phyloP scores from a whole-genome alignment of 2,888 invertebrate genomes.

The Dasysyrphus albostriatus region DNA sequence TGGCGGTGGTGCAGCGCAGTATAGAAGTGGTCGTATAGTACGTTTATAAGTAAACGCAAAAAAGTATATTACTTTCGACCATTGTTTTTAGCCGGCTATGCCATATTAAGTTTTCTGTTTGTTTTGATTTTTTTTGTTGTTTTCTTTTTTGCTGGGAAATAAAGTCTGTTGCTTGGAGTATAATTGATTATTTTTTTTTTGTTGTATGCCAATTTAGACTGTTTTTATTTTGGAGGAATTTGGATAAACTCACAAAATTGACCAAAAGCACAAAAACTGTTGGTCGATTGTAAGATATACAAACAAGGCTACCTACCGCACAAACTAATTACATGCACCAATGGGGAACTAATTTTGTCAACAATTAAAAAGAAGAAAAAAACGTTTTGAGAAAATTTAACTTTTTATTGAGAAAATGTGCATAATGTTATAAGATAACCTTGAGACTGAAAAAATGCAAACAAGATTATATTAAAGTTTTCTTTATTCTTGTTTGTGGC shows the following conservation, averaged over 20 bases:
- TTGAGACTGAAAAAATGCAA: not conserved
- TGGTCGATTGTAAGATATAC: constrained; percentile 24
- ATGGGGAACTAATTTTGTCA: constrained; percentile 39
- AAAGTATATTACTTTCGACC: constrained; percentile 24
- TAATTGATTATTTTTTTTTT: constrained; percentile 49
- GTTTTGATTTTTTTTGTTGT: not conserved
- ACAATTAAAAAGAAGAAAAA: constrained; percentile 7
- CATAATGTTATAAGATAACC: not conserved
- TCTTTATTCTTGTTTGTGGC: not conserved
- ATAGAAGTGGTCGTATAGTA: not conserved
- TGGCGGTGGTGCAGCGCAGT: constrained; percentile 25
- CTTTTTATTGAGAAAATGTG: not conserved
- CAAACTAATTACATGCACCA: constrained; percentile 60
- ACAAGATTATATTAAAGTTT: not conserved
- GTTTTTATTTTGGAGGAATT: constrained; percentile 39
- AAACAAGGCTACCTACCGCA: constrained; percentile 52
- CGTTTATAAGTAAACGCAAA: not conserved
- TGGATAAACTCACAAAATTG: constrained; percentile 3
- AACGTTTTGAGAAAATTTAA: not conserved
- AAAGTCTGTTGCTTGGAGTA: constrained; percentile 16
- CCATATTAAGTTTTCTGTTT: constrained; percentile 1
- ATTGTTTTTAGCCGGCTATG: constrained; percentile 38
- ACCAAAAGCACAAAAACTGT: constrained; percentile 2
- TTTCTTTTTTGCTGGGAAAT: not conserved
- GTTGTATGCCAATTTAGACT: constrained; percentile 42